A percentile compares a stretch with the other conserved stretches of the same genome.
Evolutionary conservation across 2,888 invertebrate genomes (phyloP).

Genomic region (Lysandra coridon): DNA sequence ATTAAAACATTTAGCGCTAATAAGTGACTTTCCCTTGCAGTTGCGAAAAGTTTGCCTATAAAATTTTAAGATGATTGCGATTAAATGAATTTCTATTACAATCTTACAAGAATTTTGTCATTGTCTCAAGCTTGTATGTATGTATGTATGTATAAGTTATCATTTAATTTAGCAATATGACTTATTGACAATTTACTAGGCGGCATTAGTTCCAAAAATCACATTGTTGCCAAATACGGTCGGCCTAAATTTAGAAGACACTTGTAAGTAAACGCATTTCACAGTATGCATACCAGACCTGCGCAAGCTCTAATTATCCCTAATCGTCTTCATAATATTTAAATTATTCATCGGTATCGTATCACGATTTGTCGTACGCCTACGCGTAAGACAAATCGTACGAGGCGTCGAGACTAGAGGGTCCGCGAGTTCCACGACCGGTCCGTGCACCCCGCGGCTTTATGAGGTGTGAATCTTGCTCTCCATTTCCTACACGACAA

Average conservation of each 20-base stretch:
- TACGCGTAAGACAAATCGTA: slow-evolving; percentile 56
- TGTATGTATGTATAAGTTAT: too few species aligned
- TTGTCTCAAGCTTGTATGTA: too few species aligned
- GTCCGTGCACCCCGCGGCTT: slow-evolving; percentile 63
- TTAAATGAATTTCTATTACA: too few species aligned
- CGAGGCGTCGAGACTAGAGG: slow-evolving; percentile 50
- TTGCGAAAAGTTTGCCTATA: too few species aligned
- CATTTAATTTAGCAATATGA: too few species aligned
- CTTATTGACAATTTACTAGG: too few species aligned
- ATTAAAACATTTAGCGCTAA: too few species aligned
- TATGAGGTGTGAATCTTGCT: slow-evolving; percentile 69
- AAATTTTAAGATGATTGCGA: too few species aligned
- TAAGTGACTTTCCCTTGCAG: too few species aligned
- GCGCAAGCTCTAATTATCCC: neutral
- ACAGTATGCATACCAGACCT: neutral
- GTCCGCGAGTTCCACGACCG: slow-evolving; percentile 60
- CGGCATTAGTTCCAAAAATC: too few species aligned
- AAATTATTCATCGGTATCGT: slow-evolving; percentile 68
- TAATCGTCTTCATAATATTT: neutral
- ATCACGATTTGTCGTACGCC: slow-evolving; percentile 69
- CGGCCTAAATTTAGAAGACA: neutral
- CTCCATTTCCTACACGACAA: slow-evolving; percentile 56
- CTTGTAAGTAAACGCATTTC: neutral
- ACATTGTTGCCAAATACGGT: too few species aligned
- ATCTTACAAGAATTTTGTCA: too few species aligned